Percentiles rank a stretch among this genome's conserved stretches.
Evolutionary conservation across 2,888 invertebrate species (phyloP).

Genomic region (Conchocele bisecta): DNA sequence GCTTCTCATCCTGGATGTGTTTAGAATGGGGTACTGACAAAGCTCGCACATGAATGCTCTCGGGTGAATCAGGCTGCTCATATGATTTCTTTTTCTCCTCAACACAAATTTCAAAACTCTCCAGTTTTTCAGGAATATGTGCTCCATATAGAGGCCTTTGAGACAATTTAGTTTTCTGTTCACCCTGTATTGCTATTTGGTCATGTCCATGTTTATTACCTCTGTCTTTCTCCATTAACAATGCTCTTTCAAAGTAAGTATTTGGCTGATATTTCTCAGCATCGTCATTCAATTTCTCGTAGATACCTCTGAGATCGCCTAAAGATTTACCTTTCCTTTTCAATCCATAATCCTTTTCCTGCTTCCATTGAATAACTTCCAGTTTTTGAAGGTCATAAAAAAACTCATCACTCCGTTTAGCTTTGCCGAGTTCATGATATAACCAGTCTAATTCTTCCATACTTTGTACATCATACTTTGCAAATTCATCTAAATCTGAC

Average conservation of each 20-base stretch:
- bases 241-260: slow-evolving; percentile 41
- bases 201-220: slow-evolving; percentile 9
- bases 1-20: slow-evolving; percentile 43
- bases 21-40: slow-evolving; percentile 72
- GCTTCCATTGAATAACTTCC: slow-evolving; percentile 90
- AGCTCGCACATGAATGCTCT: slow-evolving; percentile 71
- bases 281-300: slow-evolving; percentile 53
- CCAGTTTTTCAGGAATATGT: slow-evolving; percentile 66
- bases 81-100: slow-evolving; percentile 55
- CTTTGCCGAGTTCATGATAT: slow-evolving; percentile 89
- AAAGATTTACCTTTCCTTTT: slow-evolving; percentile 93
- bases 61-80: slow-evolving; percentile 17
- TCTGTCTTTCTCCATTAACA: slow-evolving; percentile 33
- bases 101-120: slow-evolving; percentile 74
- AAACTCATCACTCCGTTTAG: slow-evolving; percentile 92
- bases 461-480: slow-evolving; percentile 62
- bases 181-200: slow-evolving; percentile 49
- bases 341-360: slow-evolving; percentile 88
- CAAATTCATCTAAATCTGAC: too few species aligned
- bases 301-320: slow-evolving; percentile 87
- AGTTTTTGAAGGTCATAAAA: slow-evolving; percentile 90
- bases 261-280: slow-evolving; percentile 18
- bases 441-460: slow-evolving; percentile 90
- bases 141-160: slow-evolving; percentile 72
- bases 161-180: slow-evolving; percentile 30